phyloP scores from a whole-genome alignment of 2,888 invertebrate genomes.

The Pammene aurita region DNA sequence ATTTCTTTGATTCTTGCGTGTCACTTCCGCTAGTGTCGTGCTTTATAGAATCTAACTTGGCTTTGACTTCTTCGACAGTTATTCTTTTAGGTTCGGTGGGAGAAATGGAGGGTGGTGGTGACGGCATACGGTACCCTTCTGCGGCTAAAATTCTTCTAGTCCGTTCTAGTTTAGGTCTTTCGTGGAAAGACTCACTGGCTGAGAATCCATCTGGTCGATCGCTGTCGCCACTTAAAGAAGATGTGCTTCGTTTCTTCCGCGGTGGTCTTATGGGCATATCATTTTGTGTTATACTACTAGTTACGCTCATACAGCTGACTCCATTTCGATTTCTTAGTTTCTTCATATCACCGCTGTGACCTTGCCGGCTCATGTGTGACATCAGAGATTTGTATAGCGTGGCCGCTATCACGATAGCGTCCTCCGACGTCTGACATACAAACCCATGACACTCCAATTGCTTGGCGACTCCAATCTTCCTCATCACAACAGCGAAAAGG shows the following conservation, averaged over 20 bases:
- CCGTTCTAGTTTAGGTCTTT: conserved; percentile 79
- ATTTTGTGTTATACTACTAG: conserved; percentile 83
- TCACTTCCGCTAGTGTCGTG: conserved; percentile 77
- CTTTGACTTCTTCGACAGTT: conserved; percentile 83
- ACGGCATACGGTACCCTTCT: conserved; percentile 81
- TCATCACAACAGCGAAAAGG: conserved; percentile 95
- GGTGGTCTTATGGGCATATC: conserved; percentile 88
- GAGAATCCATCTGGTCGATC: conserved; percentile 82
- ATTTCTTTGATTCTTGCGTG: conserved; percentile 81
- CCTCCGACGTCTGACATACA: conserved; percentile 94
- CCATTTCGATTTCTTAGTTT: conserved; percentile 88
- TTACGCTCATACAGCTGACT: conserved; percentile 89
- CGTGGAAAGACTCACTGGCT: conserved; percentile 74
- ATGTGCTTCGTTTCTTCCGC: conserved; percentile 88
- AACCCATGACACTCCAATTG: conserved; percentile 95
- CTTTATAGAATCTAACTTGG: conserved; percentile 80
- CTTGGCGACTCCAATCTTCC: conserved; percentile 89
- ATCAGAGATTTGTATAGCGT: conserved; percentile 94
- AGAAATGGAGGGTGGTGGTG: conserved; percentile 61
- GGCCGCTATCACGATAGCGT: conserved; percentile 95
- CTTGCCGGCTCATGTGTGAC: conserved; percentile 88
- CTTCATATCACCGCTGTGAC: conserved; percentile 75
- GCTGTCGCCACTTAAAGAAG: conserved; percentile 85
- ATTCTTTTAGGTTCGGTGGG: conserved; percentile 73
- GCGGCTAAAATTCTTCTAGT: conserved; percentile 82